phyloP scores from a whole-genome alignment of 1,140 invertebrate species.

The Pseudomyrmex cubaensis region DNA sequence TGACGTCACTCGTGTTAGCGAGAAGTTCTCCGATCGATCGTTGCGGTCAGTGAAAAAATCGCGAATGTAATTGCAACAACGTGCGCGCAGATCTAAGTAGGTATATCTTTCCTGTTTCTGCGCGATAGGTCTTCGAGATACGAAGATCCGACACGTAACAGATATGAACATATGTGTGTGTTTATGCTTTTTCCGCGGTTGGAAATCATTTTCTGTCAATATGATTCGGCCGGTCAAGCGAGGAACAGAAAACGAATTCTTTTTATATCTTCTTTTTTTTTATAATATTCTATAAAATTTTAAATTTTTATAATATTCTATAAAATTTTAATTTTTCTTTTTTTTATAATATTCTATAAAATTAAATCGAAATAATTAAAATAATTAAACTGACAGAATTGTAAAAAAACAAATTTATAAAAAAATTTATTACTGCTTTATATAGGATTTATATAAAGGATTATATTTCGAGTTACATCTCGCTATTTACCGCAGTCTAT shows the following conservation, averaged over 20 bases:
- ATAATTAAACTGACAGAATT: too few relatives aligned
- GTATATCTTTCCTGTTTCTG: background rate
- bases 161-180: background rate
- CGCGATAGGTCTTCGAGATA: background rate
- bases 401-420: too few relatives aligned
- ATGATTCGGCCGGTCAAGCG: background rate
- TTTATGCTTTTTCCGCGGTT: constrained; percentile 7
- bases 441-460: too few relatives aligned
- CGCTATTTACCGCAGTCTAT: too few relatives aligned
- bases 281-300: too few relatives aligned
- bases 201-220: constrained; percentile 14
- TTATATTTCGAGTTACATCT: too few relatives aligned
- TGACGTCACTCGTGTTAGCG: constrained; percentile 26
- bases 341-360: too few relatives aligned
- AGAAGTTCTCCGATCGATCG: constrained; percentile 1
- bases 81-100: background rate
- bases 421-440: too few relatives aligned
- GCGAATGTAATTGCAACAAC: constrained; percentile 1
- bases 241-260: constrained; percentile 11
- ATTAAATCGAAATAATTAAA: too few relatives aligned
- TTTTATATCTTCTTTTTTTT: background rate
- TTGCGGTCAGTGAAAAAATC: constrained; percentile 25
- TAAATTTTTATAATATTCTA: too few relatives aligned
- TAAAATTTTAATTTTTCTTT: background rate
- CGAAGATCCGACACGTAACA: constrained; percentile 1